Evolutionary conservation across 1,140 invertebrate genomes (phyloP), one percentile per base, ranked within the genome.

Genomic region (Drosophila albomicans): DNA sequence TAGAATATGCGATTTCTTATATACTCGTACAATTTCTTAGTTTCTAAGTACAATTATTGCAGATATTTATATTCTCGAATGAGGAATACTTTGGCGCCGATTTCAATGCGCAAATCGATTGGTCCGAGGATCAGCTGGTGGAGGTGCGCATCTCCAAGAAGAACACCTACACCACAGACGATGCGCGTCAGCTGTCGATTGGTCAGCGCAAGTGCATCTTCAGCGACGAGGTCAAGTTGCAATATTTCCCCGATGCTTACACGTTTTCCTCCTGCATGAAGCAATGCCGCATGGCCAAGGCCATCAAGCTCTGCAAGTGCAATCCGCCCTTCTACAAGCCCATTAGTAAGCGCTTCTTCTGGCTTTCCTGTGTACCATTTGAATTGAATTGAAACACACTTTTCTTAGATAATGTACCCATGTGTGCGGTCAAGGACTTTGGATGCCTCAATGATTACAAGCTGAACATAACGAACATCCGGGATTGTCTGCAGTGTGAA

Each of bases 121-220:
- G 95, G 95, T 94, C 95, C 13, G 84, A 84, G 38, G 79, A 78
- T 11, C 93, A 94, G 56, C 93, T 95, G n/a, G 93, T 94, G 30
- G 94, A 94, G 75, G 94, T 96, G 5, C 93, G 94, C 0, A 96
- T 96, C 77, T 95, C 95, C 0, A 94, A 95, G 25, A 96, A 95
- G 91, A 94, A 95, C 78, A 96, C 95, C 1, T 96, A 96, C 78
- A 96, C 95, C 0, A 96, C 95, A 1, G 94, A 94, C 45, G 95
- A 96, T 80, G 95, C 95, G 0, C 93, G 94, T 1, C 95, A 96
- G 75, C 90, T 96, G 8, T 94, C 94, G 1, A 94, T 96, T 11
- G 92, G 92, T 7, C 95, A 96, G 81, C 88, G 96, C 45, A 94
- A 95, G 46, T 96, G 95, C 75, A 93, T 96, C 28, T 96, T 96